Evolutionary conservation across 2,888 invertebrate species (phyloP).

Genomic region (Apamea monoglypha): DNA sequence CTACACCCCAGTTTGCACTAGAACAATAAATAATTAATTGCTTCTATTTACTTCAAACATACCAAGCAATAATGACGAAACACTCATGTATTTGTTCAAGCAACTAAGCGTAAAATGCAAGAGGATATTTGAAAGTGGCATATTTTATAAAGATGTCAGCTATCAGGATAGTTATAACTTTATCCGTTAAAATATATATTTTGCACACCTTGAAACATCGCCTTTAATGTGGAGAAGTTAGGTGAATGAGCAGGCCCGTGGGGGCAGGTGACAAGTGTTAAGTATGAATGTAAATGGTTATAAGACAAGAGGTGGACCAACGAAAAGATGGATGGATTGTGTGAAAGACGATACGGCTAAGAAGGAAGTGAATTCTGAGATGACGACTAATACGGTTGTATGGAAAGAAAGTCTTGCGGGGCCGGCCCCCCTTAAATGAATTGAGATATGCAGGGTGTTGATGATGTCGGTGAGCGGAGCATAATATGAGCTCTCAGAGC

Average conservation of each 20-base stretch:
- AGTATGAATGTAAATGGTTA: not conserved
- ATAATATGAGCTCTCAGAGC: constrained; percentile 26
- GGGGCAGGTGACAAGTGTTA: not conserved
- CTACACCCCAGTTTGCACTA: constrained; percentile 96
- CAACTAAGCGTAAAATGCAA: constrained; percentile 45
- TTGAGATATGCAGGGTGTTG: not conserved
- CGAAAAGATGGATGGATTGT: not conserved
- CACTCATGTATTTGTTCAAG: constrained; percentile 17
- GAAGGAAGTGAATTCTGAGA: constrained; percentile 4
- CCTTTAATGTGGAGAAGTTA: not conserved
- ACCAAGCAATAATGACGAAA: constrained; percentile 23
- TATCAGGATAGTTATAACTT: not conserved
- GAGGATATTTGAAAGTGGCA: not conserved
- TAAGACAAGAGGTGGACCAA: not conserved
- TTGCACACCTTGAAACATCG: not conserved
- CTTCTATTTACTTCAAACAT: constrained; percentile 6
- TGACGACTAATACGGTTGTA: not conserved
- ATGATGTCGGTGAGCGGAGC: constrained; percentile 11
- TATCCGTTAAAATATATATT: not conserved
- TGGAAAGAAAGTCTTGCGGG: not conserved
- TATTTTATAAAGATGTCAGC: not conserved
- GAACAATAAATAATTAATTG: constrained; percentile 77
- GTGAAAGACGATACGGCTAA: not conserved
- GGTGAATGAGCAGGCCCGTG: too few species aligned
- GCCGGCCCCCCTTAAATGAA: not conserved